Percentiles rank a stretch among this genome's conserved stretches.
Conservation (phyloP, 2,888 invertebrate genomes). For the Tryphoninae sp. region DNA sequence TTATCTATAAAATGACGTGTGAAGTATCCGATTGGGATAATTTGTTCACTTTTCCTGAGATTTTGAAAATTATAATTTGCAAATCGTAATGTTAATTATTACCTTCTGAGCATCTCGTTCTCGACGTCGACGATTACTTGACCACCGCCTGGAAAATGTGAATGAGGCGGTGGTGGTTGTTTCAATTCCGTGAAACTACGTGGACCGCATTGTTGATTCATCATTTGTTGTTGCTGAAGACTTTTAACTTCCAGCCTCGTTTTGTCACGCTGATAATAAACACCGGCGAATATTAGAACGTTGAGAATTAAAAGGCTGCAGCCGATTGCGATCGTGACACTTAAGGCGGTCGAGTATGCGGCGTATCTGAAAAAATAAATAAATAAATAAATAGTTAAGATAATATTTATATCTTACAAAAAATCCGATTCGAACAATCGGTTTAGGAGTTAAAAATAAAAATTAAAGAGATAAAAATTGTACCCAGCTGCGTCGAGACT, state of each 20-base stretch:
- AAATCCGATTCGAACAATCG: neutral
- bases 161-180: constrained; percentile 86
- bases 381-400: neutral
- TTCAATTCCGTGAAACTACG: constrained; percentile 82
- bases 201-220: constrained; percentile 87
- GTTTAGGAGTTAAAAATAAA: neutral
- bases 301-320: constrained; percentile 95
- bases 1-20: too few species aligned
- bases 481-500: constrained; percentile 89
- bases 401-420: neutral
- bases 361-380: constrained; percentile 71
- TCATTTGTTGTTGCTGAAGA: constrained; percentile 89
- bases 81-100: constrained; percentile 6
- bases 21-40: too few species aligned
- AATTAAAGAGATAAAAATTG: constrained; percentile 58
- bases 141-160: constrained; percentile 90
- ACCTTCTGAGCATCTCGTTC: constrained; percentile 84
- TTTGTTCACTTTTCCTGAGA: too few species aligned
- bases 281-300: constrained; percentile 95
- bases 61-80: too few species aligned
- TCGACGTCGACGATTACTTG: constrained; percentile 93
- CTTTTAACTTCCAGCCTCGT: constrained; percentile 90
- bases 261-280: constrained; percentile 95
- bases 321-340: constrained; percentile 97
- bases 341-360: constrained; percentile 94